phyloP scores from a whole-genome alignment of 2,797 vertebrate genomes.

The Poeciliopsis infans region DNA sequence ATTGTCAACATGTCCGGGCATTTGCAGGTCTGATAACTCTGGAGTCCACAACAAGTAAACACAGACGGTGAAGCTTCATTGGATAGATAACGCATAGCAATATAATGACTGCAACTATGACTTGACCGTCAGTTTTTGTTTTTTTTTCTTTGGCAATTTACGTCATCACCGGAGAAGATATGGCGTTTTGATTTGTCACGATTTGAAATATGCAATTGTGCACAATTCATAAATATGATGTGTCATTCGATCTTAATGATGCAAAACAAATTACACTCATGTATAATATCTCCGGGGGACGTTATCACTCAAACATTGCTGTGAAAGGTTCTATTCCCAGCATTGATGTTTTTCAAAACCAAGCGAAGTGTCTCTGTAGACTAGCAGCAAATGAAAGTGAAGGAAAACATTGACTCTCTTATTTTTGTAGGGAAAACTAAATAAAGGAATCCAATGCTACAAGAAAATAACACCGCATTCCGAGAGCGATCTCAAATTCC shows the following conservation, averaged over 20 bases:
- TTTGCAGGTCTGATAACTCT: conserved; percentile 28
- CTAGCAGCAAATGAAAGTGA: neutral
- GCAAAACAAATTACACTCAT: neutral
- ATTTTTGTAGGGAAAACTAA: neutral
- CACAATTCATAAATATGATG: neutral
- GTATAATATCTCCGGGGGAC: neutral
- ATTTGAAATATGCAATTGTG: neutral
- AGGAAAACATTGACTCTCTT: neutral
- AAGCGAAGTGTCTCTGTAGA: neutral
- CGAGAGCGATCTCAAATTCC: neutral
- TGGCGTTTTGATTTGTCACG: neutral
- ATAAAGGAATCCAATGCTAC: neutral
- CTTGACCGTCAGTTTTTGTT: neutral
- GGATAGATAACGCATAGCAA: conserved; percentile 19
- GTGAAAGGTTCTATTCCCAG: neutral
- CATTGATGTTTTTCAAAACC: neutral
- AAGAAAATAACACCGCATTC: neutral
- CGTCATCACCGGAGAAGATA: neutral
- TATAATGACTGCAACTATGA: conserved; percentile 23
- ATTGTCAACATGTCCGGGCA: conserved; percentile 61
- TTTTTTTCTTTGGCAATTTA: neutral
- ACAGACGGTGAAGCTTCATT: conserved; percentile 33
- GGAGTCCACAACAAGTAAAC: conserved; percentile 30
- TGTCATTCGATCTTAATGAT: neutral
- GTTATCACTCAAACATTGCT: neutral